Base-by-base conservation (phyloP, 2,113 vertebrate genomes). In the Phrynocephalus versicolor region DNA sequence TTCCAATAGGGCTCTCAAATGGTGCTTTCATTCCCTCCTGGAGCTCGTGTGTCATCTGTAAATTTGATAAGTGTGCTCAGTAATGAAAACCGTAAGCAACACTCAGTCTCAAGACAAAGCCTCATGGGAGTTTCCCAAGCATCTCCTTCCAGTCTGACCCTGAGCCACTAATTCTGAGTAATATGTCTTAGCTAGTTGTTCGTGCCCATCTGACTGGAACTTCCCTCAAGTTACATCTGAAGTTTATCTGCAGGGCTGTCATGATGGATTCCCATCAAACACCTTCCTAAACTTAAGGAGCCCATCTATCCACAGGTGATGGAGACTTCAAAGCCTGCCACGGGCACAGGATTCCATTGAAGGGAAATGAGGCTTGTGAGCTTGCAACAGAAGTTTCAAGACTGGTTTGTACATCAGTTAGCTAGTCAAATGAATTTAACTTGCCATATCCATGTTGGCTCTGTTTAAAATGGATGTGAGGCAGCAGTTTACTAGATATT, bases 81-180 rank as follows among this genome's bases (percentile, higher is more conserved):
- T 72, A 72, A 72, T 58, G 81, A 60, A 82, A 82, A 73, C 33
- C 19, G 25, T 72, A 21, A 72, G 12, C 37, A 72, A 78, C 6
- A 19, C 51, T 45, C 21, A 37, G n/a, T 55, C 45, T 6, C 55
- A n/a, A 35, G 15, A 45, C 51, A 71, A 71, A 37, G 16, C 30
- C 76, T 79, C 76, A 12, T 7, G 33, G 45, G 37, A 10, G 8
- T 3, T 37, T 27, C 25, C 18, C 37, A 57, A 33, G 35, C 71
- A 79, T 45, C 3, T 41, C 16, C 7, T 45, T 27, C 67, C 55
- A 58, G 25, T 27, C 70, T 71, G 74, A 41, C 83, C 60, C 60
- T 85, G 75, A 85, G 60, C 67, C 7, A 23, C 51, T 85, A 85
- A 79, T 78, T 78, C 64, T 37, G 51, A 60, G 75, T 58, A 71